These are phyloP conservation scores for Trichonephila clavata DNA, from an alignment of 1,140 invertebrate species.

Conservation along the genomic window DNA sequence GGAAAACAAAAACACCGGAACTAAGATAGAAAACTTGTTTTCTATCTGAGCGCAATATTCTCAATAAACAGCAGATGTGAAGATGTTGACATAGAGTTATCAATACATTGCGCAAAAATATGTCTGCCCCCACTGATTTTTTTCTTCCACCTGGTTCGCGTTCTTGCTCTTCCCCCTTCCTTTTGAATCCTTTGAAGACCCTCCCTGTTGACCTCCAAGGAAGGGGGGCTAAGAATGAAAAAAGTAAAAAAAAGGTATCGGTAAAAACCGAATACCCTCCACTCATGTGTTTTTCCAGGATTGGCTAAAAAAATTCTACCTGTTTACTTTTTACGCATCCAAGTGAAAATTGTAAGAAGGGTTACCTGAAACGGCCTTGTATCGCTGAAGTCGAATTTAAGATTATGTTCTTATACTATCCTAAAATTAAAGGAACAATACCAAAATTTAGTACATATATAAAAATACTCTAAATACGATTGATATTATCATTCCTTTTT, in stretches of 20 bases:
- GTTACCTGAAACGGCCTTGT: slow-evolving; percentile 52
- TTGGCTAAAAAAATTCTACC: slow-evolving; percentile 32
- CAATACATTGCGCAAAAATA: slow-evolving; percentile 76
- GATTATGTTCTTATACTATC: too few species aligned
- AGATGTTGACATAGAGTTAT: slow-evolving; percentile 76
- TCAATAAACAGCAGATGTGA: slow-evolving; percentile 75
- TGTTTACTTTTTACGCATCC: not conserved
- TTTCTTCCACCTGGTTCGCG: slow-evolving; percentile 30
- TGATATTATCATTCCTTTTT: too few species aligned
- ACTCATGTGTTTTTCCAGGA: slow-evolving; percentile 34
- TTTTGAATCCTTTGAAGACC: slow-evolving; percentile 72
- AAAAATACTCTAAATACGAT: too few species aligned
- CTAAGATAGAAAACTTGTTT: slow-evolving; percentile 70
- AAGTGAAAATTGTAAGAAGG: slow-evolving; percentile 1
- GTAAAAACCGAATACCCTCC: not conserved
- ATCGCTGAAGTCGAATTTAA: not conserved
- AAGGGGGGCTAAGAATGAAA: not conserved
- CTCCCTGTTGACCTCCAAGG: slow-evolving; percentile 71
- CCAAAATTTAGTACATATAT: too few species aligned
- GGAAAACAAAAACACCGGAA: slow-evolving; percentile 73
- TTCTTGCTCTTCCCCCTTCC: slow-evolving; percentile 37
- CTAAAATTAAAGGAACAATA: too few species aligned
- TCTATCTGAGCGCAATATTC: slow-evolving; percentile 4
- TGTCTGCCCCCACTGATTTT: slow-evolving; percentile 60
- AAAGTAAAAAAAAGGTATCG: not conserved